Percentiles rank a stretch among this genome's conserved stretches.
phyloP scores from a whole-genome alignment of 2,113 vertebrate species.

The Aptenodytes patagonicus region DNA sequence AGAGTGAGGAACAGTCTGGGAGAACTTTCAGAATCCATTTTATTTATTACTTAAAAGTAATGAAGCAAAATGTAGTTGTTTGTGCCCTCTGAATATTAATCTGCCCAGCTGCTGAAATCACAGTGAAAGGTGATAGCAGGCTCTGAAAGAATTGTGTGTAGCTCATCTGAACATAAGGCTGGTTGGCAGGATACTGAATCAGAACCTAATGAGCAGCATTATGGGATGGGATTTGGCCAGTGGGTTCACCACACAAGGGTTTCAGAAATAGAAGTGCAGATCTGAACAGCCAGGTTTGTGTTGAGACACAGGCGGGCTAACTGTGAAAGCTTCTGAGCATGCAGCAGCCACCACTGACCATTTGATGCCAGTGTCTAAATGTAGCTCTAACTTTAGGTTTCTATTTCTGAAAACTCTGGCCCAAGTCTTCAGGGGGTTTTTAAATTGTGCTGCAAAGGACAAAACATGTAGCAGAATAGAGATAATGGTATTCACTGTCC shows the following conservation, averaged over 20 bases:
- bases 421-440: background rate
- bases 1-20: background rate
- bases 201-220: background rate
- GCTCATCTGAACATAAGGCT: background rate
- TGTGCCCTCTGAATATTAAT: slow-evolving; percentile 11
- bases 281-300: background rate
- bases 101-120: background rate
- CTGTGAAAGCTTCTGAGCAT: background rate
- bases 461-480: background rate
- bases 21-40: slow-evolving; percentile 26
- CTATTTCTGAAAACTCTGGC: background rate
- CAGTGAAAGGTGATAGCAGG: background rate
- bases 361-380: background rate
- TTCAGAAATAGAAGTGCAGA: background rate
- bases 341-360: background rate
- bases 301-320: accelerated
- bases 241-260: background rate
- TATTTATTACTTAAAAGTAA: slow-evolving; percentile 25
- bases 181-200: background rate
- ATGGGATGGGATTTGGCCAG: background rate
- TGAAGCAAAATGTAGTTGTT: slow-evolving; percentile 26
- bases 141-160: background rate
- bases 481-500: background rate
- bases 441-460: background rate
- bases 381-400: background rate